A percentile compares a stretch with the other conserved stretches of the same genome.
Conservation (phyloP, 2,888 invertebrate species). For the Oligia strigilis region DNA sequence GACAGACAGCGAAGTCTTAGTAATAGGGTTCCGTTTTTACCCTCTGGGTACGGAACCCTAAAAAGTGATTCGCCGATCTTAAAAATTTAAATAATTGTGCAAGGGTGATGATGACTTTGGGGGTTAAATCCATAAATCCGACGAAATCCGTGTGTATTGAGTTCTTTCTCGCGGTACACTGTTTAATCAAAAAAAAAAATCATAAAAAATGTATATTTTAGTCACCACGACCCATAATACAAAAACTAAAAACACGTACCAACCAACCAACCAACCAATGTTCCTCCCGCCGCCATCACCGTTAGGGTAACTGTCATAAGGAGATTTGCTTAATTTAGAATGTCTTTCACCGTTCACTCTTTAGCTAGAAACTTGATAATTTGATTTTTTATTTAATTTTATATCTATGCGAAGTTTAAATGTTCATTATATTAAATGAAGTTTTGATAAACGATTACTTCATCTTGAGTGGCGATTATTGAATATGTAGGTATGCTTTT, state of each 20-base stretch:
- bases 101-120: not conserved
- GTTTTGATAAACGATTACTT: constrained; percentile 56
- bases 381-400: constrained; percentile 62
- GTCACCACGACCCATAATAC: constrained; percentile 21
- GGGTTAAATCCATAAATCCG: too few relatives aligned
- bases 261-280: too few relatives aligned
- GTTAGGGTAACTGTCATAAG: constrained; percentile 71
- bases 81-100: not conserved
- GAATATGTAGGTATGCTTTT: constrained; percentile 24
- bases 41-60: too few relatives aligned
- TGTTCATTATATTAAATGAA: constrained; percentile 56
- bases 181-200: not conserved
- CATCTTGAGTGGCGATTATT: constrained; percentile 36
- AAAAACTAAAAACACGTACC: constrained; percentile 35
- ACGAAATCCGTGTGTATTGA: not conserved
- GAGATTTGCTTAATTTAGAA: constrained; percentile 81
- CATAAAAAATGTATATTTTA: constrained; percentile 24
- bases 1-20: too few relatives aligned
- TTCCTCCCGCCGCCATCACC: constrained; percentile 48
- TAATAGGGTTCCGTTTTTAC: too few relatives aligned
- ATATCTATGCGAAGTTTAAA: constrained; percentile 52
- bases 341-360: constrained; percentile 76
- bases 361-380: constrained; percentile 63
- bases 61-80: not conserved
- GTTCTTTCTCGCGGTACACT: not conserved